A percentile compares a stretch with the other conserved stretches of the same genome.
These are phyloP conservation scores for Pseudocheirus occidentalis DNA, from an alignment of 2,797 vertebrate genomes.

Conservation along the genomic window DNA sequence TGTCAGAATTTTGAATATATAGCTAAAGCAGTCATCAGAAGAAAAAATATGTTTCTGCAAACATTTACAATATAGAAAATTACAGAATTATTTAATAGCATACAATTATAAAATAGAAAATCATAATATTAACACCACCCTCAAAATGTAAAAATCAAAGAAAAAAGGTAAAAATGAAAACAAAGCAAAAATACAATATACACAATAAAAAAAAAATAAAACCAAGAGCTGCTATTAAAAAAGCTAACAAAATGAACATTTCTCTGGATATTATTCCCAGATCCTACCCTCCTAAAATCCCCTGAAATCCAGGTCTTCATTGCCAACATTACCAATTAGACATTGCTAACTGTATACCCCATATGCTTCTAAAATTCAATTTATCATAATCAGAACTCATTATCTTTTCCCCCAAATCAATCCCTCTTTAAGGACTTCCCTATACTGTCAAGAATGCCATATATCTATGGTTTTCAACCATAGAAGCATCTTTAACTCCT, in stretches of 20 bases:
- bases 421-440: not conserved
- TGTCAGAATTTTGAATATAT: not conserved
- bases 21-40: not conserved
- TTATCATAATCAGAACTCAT: not conserved
- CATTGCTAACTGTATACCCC: not conserved
- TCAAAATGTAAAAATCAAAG: not conserved
- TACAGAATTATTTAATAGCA: not conserved
- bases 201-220: not conserved
- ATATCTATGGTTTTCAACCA: not conserved
- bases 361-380: not conserved
- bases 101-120: not conserved
- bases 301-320: not conserved
- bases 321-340: not conserved
- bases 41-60: not conserved
- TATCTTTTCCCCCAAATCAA: not conserved
- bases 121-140: not conserved
- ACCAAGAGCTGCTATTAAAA: not conserved
- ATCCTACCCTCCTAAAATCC: not conserved
- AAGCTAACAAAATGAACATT: not conserved
- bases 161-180: not conserved
- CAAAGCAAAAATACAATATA: not conserved
- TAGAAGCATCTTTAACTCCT: not conserved
- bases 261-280: not conserved
- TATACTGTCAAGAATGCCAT: not conserved
- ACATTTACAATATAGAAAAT: not conserved